A percentile compares a stretch with the other conserved stretches of the same genome.
phyloP scores from a whole-genome alignment of 2,888 invertebrate species.

The Mayetiola destructor region DNA sequence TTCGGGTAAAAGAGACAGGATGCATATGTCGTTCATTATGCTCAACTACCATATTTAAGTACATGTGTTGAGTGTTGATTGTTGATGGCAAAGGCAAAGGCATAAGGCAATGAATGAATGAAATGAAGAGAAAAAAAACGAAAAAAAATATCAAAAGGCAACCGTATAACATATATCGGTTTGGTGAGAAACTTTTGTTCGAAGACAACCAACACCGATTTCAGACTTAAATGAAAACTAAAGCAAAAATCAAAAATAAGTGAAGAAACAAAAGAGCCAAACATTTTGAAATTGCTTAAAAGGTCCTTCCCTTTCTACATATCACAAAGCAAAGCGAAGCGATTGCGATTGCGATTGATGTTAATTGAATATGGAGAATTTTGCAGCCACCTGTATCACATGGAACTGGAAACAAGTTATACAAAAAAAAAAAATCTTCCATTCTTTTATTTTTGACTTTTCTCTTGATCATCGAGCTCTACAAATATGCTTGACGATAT shows the following conservation, averaged over 20 bases:
- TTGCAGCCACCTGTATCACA: not conserved
- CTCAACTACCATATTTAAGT: slow-evolving; percentile 3
- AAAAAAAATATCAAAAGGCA: not conserved
- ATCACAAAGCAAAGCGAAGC: not conserved
- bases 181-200: not conserved
- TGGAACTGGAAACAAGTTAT: not conserved
- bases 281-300: not conserved
- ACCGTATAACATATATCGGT: not conserved
- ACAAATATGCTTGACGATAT: not conserved
- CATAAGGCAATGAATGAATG: not conserved
- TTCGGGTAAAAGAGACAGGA: not conserved
- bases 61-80: too few relatives aligned
- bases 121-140: not conserved
- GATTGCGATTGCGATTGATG: not conserved
- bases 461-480: not conserved
- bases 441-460: not conserved
- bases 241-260: not conserved
- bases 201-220: not conserved
- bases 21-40: slow-evolving; percentile 8
- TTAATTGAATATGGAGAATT: not conserved
- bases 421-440: not conserved
- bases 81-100: not conserved
- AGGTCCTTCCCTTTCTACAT: not conserved
- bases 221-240: not conserved
- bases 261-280: not conserved